A percentile compares a stretch with the other conserved stretches of the same genome.
Conservation (phyloP, 2,888 invertebrate genomes). For the Trachelus troglodyta region DNA sequence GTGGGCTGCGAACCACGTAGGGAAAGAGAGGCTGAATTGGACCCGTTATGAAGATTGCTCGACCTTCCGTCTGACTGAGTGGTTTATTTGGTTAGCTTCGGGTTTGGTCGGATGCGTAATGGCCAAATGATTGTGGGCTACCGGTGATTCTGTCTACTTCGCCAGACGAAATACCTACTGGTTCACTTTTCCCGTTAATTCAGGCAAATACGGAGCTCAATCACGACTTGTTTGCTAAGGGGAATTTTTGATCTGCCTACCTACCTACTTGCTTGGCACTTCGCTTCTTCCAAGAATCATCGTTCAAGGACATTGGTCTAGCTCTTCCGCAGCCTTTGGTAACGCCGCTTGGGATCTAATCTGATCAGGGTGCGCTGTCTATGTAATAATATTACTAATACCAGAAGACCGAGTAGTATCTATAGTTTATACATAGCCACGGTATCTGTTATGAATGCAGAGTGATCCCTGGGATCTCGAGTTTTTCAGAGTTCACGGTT, state of each 20-base stretch:
- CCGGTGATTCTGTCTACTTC: slow-evolving; percentile 34
- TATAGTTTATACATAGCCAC: background rate
- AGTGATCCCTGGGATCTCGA: background rate
- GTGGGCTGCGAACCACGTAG: background rate
- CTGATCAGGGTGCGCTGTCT: background rate
- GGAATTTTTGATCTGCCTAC: background rate
- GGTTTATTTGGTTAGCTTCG: slow-evolving; percentile 25
- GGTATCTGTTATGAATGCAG: background rate
- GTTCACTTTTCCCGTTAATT: background rate
- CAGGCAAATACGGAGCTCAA: background rate
- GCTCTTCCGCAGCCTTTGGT: background rate
- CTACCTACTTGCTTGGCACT: background rate
- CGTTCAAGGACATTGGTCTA: background rate
- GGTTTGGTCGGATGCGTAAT: slow-evolving; percentile 15
- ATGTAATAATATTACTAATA: background rate
- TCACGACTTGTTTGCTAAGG: background rate
- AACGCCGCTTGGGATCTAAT: background rate
- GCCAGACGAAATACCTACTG: slow-evolving; percentile 27
- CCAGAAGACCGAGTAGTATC: background rate
- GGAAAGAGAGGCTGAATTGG: slow-evolving; percentile 21
- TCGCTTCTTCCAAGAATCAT: background rate
- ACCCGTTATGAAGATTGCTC: slow-evolving; percentile 33
- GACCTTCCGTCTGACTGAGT: slow-evolving; percentile 14
- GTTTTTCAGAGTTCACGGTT: background rate
- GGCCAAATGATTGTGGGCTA: slow-evolving; percentile 42